Percentiles rank a stretch among this genome's conserved stretches.
Conservation (phyloP, 2,797 vertebrate genomes). For the Glyptemys insculpta region DNA sequence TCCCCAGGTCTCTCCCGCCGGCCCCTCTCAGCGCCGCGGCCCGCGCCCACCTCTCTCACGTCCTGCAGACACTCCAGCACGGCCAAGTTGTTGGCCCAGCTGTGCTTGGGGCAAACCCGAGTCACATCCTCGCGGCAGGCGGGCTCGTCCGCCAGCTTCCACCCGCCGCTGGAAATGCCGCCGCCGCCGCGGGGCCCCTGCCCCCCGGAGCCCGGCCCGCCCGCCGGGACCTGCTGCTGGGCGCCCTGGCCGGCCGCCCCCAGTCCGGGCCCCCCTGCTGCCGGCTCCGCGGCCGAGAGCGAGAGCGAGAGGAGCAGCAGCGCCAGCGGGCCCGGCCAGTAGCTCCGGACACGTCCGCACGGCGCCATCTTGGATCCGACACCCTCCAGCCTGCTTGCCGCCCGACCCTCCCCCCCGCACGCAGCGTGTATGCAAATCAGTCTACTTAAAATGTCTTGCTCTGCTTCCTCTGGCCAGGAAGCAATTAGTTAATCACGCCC, state of each 20-base stretch:
- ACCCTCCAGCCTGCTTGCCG: too few relatives aligned
- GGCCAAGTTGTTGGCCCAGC: slow-evolving; percentile 97
- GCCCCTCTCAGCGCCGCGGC: too few relatives aligned
- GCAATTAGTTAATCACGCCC: too few relatives aligned
- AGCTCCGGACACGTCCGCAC: too few relatives aligned
- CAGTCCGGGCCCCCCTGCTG: neutral
- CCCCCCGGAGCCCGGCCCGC: slow-evolving; percentile 31
- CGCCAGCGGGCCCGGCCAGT: too few relatives aligned
- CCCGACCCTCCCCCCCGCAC: too few relatives aligned
- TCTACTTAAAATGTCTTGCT: too few relatives aligned
- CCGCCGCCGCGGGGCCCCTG: slow-evolving; percentile 68
- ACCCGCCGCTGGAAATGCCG: slow-evolving; percentile 81
- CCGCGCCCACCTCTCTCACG: slow-evolving; percentile 90
- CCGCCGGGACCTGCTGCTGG: neutral
- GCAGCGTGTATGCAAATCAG: too few relatives aligned
- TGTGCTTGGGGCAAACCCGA: slow-evolving; percentile 94
- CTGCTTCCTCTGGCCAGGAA: too few relatives aligned
- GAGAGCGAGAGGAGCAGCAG: too few relatives aligned
- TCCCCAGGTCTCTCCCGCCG: too few relatives aligned
- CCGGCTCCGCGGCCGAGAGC: neutral
- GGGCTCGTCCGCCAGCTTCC: slow-evolving; percentile 95
- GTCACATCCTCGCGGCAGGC: slow-evolving; percentile 93
- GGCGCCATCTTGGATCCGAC: too few relatives aligned
- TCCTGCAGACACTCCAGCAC: slow-evolving; percentile 97
- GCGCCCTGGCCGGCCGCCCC: slow-evolving; percentile 15